Evolutionary conservation across 2,113 vertebrate genomes (phyloP).

Genomic region (Gambusia holbrooki): DNA sequence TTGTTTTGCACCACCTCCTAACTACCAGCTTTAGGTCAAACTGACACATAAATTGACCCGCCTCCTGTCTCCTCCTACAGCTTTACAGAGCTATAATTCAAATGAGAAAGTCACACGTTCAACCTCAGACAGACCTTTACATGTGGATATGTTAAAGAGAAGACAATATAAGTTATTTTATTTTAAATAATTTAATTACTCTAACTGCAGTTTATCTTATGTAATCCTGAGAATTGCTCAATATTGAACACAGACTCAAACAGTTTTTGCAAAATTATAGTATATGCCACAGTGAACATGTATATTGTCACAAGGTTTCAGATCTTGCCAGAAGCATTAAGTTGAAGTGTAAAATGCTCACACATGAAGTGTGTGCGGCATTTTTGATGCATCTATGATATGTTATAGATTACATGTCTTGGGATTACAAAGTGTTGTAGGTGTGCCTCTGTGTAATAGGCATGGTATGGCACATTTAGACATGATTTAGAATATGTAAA

Average conservation of each 20-base stretch:
- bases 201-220: too few relatives aligned
- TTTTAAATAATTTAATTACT: too few relatives aligned
- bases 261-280: not conserved
- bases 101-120: conserved; percentile 12
- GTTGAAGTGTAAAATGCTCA: not conserved
- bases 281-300: not conserved
- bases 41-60: conserved; percentile 31
- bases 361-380: not conserved
- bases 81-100: conserved; percentile 34
- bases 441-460: not conserved
- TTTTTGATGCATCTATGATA: not conserved
- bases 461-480: not conserved
- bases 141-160: not conserved
- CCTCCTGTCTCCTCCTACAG: conserved; percentile 27
- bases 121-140: not conserved
- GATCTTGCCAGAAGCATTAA: not conserved
- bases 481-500: not conserved
- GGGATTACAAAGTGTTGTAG: not conserved
- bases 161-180: not conserved
- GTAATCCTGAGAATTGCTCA: not conserved
- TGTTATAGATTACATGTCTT: not conserved
- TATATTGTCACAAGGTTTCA: not conserved
- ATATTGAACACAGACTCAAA: not conserved
- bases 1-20: conserved; percentile 51
- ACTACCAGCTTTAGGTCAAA: conserved; percentile 44